Evolutionary conservation across 2,113 vertebrate genomes (phyloP).

Genomic region (Buteo buteo): DNA sequence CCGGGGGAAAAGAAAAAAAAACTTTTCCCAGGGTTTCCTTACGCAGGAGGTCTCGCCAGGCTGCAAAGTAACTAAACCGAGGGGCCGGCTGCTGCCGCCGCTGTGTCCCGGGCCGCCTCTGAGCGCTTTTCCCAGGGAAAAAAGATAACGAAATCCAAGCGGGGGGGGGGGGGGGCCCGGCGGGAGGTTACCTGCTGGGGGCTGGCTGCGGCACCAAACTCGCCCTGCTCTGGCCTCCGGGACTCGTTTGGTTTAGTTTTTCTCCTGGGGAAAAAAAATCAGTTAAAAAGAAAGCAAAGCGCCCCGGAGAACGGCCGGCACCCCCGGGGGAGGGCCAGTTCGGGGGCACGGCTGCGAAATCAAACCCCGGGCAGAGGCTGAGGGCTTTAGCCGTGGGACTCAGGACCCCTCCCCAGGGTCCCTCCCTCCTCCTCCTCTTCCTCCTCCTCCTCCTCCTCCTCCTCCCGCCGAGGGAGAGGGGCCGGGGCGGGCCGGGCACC

Average conservation of each 20-base stretch:
- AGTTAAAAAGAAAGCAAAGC: not conserved
- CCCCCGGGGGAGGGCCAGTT: not conserved
- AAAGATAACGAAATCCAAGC: conserved; percentile 12
- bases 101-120: not conserved
- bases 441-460: too few species aligned
- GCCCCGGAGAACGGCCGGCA: not conserved
- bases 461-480: too few species aligned
- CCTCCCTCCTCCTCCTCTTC: not conserved
- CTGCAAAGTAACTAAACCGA: not conserved
- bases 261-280: not conserved
- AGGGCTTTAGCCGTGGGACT: not conserved
- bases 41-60: not conserved
- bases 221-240: not conserved
- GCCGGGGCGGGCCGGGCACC: too few species aligned
- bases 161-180: not conserved
- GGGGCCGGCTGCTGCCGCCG: too few species aligned
- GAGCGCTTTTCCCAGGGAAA: not conserved
- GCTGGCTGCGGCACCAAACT: not conserved
- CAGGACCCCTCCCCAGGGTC: not conserved
- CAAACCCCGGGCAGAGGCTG: not conserved
- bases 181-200: not conserved
- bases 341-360: not conserved
- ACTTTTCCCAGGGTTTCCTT: not conserved
- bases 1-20: not conserved
- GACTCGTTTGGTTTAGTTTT: not conserved